Evolutionary conservation across 2,888 invertebrate genomes (phyloP).

Genomic region (Pristionchus japonicus): DNA sequence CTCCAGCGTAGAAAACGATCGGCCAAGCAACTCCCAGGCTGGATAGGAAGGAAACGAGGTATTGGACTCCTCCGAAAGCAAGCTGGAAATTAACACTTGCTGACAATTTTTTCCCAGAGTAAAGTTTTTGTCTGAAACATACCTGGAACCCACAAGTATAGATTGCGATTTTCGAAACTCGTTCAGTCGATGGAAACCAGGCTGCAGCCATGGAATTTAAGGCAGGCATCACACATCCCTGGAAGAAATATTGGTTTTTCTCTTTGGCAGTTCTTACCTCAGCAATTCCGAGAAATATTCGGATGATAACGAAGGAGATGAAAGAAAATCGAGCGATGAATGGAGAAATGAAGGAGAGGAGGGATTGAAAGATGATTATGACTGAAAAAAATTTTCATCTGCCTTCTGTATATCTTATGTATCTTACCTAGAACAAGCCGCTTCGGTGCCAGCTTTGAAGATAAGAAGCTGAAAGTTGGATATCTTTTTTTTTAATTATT

Average conservation of each 20-base stretch:
- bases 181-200: conserved; percentile 16
- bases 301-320: background rate
- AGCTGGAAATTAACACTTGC: background rate
- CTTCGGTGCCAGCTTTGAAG: background rate
- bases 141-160: conserved; percentile 42
- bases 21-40: conserved; percentile 26
- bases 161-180: conserved; percentile 20
- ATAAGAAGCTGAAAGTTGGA: background rate
- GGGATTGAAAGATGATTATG: conserved; percentile 4
- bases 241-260: background rate
- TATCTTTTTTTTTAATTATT: background rate
- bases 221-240: conserved; percentile 23
- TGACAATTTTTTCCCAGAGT: background rate
- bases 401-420: background rate
- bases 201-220: conserved; percentile 31
- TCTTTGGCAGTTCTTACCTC: background rate
- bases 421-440: background rate
- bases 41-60: background rate
- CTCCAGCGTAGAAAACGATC: conserved; percentile 10
- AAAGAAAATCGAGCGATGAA: conserved; percentile 8
- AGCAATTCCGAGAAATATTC: background rate
- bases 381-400: background rate
- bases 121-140: background rate
- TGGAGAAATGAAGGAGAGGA: conserved; percentile 18
- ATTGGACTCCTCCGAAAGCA: conserved; percentile 29